phyloP scores from a whole-genome alignment of 2,113 vertebrate genomes.

The Plestiodon gilberti region DNA sequence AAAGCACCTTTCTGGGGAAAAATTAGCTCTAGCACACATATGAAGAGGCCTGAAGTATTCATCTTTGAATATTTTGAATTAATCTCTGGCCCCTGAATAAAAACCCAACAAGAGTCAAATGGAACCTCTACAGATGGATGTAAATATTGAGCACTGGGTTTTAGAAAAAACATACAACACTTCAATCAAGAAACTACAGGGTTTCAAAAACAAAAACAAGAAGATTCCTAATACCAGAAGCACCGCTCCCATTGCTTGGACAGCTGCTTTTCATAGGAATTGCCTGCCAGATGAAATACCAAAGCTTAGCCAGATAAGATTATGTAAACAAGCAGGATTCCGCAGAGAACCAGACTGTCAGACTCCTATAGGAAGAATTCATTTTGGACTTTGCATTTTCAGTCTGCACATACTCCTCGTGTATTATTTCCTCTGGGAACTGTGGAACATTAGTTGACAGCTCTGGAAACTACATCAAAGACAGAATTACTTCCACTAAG shows the following conservation, averaged over 20 bases:
- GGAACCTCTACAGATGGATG: not conserved
- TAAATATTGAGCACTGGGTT: constrained; percentile 34
- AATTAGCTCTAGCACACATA: not conserved
- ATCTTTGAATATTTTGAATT: not conserved
- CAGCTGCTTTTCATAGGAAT: constrained; percentile 76
- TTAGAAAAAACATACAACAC: constrained; percentile 36
- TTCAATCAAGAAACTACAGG: constrained; percentile 67
- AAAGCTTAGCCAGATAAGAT: constrained; percentile 75
- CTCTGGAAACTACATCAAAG: constrained; percentile 77
- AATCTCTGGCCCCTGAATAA: not conserved
- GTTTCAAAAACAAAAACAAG: constrained; percentile 53
- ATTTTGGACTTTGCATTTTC: constrained; percentile 57
- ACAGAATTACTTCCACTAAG: constrained; percentile 68
- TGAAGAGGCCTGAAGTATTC: not conserved
- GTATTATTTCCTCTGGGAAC: constrained; percentile 74
- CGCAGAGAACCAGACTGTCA: constrained; percentile 70
- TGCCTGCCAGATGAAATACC: constrained; percentile 77
- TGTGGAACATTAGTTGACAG: constrained; percentile 70
- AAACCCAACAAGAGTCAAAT: not conserved
- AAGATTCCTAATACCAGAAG: constrained; percentile 51
- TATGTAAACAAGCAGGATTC: constrained; percentile 77
- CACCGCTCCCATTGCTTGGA: constrained; percentile 72
- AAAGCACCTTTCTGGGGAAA: not conserved
- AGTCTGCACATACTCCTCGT: constrained; percentile 62
- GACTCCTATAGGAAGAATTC: constrained; percentile 68